phyloP scores from a whole-genome alignment of 2,888 invertebrate species.

The Cephus pygmeus region DNA sequence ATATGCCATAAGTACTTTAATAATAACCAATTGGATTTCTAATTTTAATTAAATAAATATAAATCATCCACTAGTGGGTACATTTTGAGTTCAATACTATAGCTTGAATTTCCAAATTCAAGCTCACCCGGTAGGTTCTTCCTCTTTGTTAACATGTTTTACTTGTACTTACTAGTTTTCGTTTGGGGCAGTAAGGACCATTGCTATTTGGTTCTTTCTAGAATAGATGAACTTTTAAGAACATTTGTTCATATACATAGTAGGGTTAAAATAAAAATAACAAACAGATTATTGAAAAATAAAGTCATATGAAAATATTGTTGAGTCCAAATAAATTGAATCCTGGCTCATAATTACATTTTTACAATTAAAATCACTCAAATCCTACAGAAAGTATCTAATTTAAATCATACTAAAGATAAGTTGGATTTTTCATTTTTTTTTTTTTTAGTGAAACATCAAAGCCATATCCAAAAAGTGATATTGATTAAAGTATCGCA shows the following conservation, averaged over 20 bases:
- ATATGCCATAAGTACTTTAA: not conserved
- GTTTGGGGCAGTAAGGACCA: not conserved
- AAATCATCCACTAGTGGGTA: not conserved
- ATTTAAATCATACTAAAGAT: not conserved
- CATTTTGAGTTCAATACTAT: not conserved
- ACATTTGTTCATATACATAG: not conserved
- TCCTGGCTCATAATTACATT: not conserved
- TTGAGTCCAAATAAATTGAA: not conserved
- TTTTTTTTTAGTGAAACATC: not conserved
- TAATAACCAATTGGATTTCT: not conserved
- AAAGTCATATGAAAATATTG: not conserved
- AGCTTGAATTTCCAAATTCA: not conserved
- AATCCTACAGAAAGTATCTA: not conserved
- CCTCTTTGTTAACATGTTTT: not conserved
- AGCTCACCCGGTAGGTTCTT: not conserved
- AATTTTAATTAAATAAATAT: not conserved
- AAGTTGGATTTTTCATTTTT: not conserved
- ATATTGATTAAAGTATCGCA: not conserved
- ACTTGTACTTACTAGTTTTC: not conserved
- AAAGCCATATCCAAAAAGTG: not conserved
- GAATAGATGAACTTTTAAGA: not conserved
- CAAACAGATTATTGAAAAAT: not conserved
- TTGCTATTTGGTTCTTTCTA: not conserved
- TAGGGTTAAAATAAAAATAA: not conserved
- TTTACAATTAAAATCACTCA: not conserved